Evolutionary conservation across 2,888 invertebrate genomes (phyloP).

Genomic region (Drosophila imparisetae): DNA sequence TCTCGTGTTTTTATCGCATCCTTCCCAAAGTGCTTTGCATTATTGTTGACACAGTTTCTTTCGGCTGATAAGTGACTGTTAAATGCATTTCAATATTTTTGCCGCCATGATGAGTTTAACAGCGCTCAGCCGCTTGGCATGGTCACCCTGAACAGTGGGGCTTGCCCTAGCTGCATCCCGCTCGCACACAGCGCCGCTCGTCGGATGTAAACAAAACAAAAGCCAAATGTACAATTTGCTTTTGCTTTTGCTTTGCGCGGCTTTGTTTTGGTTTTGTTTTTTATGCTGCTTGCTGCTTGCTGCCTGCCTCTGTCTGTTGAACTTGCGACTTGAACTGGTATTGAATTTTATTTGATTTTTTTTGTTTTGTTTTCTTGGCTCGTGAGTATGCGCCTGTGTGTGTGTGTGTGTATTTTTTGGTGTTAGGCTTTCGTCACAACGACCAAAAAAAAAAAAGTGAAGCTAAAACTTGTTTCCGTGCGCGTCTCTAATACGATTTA

Average conservation of each 20-base stretch:
- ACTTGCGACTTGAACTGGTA: conserved; percentile 68
- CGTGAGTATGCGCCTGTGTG: neutral
- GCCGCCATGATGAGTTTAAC: conserved; percentile 50
- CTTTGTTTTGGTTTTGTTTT: conserved; percentile 51
- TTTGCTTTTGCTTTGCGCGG: conserved; percentile 30
- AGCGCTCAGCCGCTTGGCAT: conserved; percentile 26
- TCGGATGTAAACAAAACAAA: conserved; percentile 11
- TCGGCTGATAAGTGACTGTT: conserved; percentile 48
- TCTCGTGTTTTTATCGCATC: conserved; percentile 26
- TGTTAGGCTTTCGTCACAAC: conserved; percentile 60
- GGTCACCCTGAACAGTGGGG: conserved; percentile 56
- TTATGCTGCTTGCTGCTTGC: conserved; percentile 24
- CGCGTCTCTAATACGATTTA: conserved; percentile 70
- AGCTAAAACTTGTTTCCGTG: conserved; percentile 59
- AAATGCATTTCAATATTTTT: conserved; percentile 49
- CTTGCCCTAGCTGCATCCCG: conserved; percentile 35
- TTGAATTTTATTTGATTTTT: conserved; percentile 51
- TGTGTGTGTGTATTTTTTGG: conserved; percentile 36
- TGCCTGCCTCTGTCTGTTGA: conserved; percentile 50
- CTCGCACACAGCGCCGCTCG: conserved; percentile 31
- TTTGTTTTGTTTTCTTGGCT: conserved; percentile 43
- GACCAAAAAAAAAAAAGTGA: conserved; percentile 18
- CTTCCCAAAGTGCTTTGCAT: conserved; percentile 7
- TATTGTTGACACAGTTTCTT: conserved; percentile 41
- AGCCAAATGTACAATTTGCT: conserved; percentile 24